Evolutionary conservation across 2,888 invertebrate species (phyloP), one percentile per base, ranked within the genome.

Genomic region (Drosophila flavopinicola): DNA sequence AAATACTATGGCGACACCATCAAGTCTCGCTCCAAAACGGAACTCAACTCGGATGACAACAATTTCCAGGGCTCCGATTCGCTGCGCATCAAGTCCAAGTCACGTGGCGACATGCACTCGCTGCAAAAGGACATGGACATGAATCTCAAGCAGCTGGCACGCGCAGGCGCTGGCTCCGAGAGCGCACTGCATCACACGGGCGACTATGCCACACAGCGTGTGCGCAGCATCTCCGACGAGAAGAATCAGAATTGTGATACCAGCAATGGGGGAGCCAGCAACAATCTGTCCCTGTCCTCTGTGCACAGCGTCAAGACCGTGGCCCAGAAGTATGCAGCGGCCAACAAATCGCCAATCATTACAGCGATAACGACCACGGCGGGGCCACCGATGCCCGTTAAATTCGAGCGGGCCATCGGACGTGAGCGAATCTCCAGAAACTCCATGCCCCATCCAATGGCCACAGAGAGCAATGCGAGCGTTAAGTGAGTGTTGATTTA

Each of bases 1-100:
- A 97, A 96, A 89, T 97, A 96, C 89, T 95, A 96, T 67, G 95
- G 96, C 1, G 96, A 96, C 75, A 95, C 96, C 7, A 95, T 97
- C 61, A 93, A 93, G 77, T 92, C 92, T n/a, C 92, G 92, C 72
- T 91, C 91, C 10, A 91, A 91, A 66, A 90, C 88, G 6, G 91
- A 91, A 73, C 77, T 91, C 17, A 87, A 90, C 27, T 86, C 89
- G 23, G 88, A 89, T 44, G 90, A 91, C 30, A 90, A 86, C 38
- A 88, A 88, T 63, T 88, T 88, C 53, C 80, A 83, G 51, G 84
- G 86, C 0, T 69, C 87, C 6, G 89, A 91, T 41, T 89, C 90
- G 24, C 53, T 91, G 58, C 85, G 90, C 17, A 79, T 90, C n/a
- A 91, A 91, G 69, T 91, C 91, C 6, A 91, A 91, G 64, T 91